Evolutionary conservation across 2,888 invertebrate genomes (phyloP), one percentile per base, ranked within the genome.

Genomic region (Athrips mouffetella): DNA sequence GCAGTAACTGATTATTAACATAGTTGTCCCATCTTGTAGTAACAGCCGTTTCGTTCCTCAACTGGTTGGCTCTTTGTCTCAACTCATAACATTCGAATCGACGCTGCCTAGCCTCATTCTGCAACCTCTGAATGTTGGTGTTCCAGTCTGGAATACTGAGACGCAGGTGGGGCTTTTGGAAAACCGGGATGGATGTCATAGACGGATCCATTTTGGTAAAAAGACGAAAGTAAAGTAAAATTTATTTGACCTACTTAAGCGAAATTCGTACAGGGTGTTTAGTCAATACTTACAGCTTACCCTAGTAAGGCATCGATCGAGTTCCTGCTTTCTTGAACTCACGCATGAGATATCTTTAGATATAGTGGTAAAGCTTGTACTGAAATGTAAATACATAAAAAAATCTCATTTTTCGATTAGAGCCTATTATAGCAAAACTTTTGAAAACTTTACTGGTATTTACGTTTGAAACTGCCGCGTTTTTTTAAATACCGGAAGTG

Each of bases 11-110:
- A 73, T 94, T 94, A 58, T 94, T 95, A 62, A 93, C 91, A 60
- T 92, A 92, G 47, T 91, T 93, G 64, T 94, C 93, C 95, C 96
- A 96, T 65, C 91, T 89, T 0, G 94, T 92, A 52, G 92, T 92
- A 21, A 94, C 91, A 45, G 90, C 82, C 0, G 94, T 92, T 70
- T 96, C 95, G 65, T 94, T 93, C 39, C 95, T 89, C 46, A 95
- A 76, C 55, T 92, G 92, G 41, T 92, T 90, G 0, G 93, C 91
- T 42, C 91, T 89, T 68, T 94, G 93, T 20, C 95, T 89, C 21
- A 95, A 76, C 47, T 90, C 89, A 55, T 93, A 94, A 0, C 94
- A 91, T 62, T 94, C 93, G 13, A 85, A 83, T 35, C 93, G 88
- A 27, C 92, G 86, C 0, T 91, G 77, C 51, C 93, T 91, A 7